Evolutionary conservation across 2,888 invertebrate species (phyloP).

Genomic region (Molanna angustata): DNA sequence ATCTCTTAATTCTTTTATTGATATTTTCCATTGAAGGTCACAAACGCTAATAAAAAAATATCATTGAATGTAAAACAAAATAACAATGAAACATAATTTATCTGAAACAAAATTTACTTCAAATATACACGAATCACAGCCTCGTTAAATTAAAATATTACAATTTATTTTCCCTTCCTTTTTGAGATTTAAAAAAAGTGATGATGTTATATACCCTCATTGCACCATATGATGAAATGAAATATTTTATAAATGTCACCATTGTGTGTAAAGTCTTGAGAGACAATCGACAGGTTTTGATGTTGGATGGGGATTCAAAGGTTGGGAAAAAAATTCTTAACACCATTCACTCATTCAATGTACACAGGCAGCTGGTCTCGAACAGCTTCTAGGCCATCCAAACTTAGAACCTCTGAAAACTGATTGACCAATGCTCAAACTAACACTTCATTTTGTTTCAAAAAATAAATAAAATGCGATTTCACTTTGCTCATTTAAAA

Average conservation of each 20-base stretch:
- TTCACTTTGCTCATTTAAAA: not conserved
- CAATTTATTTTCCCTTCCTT: no score
- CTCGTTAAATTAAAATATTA: no score
- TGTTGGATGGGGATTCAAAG: conserved; percentile 5
- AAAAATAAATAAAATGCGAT: conserved; percentile 6
- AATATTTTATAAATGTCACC: no score
- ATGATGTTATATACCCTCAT: conserved; percentile 12
- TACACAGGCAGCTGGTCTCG: conserved; percentile 27
- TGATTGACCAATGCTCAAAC: conserved; percentile 25
- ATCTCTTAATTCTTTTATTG: no score
- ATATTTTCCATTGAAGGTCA: no score
- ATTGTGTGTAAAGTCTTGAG: conserved; percentile 16
- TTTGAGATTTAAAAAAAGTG: not conserved
- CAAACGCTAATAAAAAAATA: no score
- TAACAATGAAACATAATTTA: no score
- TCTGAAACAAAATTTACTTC: no score
- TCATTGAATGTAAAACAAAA: no score
- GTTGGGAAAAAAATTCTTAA: conserved; percentile 8
- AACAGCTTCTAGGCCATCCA: conserved; percentile 26
- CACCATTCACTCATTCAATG: conserved; percentile 29
- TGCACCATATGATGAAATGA: conserved; percentile 15
- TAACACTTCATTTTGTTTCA: conserved; percentile 30
- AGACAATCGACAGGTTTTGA: conserved; percentile 19
- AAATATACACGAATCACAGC: no score
- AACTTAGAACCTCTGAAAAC: conserved; percentile 23